A percentile compares a stretch with the other conserved stretches of the same genome.
Conservation (phyloP, 1,140 invertebrate species). For the Tigriopus japonicus region DNA sequence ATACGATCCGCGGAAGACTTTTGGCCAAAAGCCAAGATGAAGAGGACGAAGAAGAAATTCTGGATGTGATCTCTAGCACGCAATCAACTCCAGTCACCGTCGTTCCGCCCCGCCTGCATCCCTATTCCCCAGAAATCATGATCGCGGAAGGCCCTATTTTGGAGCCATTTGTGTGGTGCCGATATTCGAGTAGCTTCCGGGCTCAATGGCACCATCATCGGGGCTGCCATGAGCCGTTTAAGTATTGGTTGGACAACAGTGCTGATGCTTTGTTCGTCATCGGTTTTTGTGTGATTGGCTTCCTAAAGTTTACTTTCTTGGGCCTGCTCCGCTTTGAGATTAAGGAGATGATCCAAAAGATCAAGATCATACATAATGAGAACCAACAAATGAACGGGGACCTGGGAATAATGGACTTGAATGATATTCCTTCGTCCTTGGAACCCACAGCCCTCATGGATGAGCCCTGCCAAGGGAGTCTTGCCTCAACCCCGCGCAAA, state of each 20-base stretch:
- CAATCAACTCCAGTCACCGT: background rate
- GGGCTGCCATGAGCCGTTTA: constrained; percentile 47
- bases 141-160: background rate
- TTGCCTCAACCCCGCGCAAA: background rate
- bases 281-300: constrained; percentile 71
- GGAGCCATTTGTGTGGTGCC: constrained; percentile 10
- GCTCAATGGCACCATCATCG: constrained; percentile 15
- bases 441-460: background rate
- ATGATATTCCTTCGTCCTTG: background rate
- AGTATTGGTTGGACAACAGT: constrained; percentile 50
- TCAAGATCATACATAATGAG: constrained; percentile 37
- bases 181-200: background rate
- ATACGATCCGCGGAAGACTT: background rate
- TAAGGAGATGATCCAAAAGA: constrained; percentile 53
- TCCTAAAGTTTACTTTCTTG: constrained; percentile 70
- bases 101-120: too few relatives aligned
- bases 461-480: background rate
- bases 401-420: background rate
- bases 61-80: constrained; percentile 14
- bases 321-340: constrained; percentile 47
- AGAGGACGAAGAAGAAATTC: background rate
- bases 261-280: constrained; percentile 61
- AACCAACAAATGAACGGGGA: constrained; percentile 9
- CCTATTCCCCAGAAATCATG: too few relatives aligned
- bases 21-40: background rate